Evolutionary conservation across 1,140 invertebrate genomes (phyloP), one percentile per base, ranked within the genome.

Genomic region (Drosophila simulans): DNA sequence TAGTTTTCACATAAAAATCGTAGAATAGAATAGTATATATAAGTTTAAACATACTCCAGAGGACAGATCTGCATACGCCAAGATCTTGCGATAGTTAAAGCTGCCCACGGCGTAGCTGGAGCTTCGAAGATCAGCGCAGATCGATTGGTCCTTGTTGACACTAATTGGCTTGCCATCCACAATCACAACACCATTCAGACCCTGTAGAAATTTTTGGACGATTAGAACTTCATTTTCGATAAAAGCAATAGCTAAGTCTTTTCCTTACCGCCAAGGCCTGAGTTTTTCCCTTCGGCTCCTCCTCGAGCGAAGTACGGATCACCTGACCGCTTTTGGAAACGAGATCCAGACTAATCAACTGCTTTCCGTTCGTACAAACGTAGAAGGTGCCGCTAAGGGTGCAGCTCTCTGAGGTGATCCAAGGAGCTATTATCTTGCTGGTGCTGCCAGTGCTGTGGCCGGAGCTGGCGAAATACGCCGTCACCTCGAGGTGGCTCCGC

Each of bases 401-500:
- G 92, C 96, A 97, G 63, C 95, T 95, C 81, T 94, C 94, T 60
- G 95, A 92, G 74, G 92, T 94, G 72, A 94, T 94, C 94, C 95
- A 96, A 22, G 94, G 83, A 8, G 95, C 94, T 31, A 94, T 93
- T 43, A 96, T 92, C 83, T 94, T 95, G 22, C 93, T 94, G 5
- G 94, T 94, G 52, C 92, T 93, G 79, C 93, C 94, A 7, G 94
- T 94, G 56, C 92, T 93, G 82, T 95, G 95, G n/a, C 95, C 95
- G 7, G 94, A 95, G 75, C 94, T 93, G 31, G 95, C 92, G 65
- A 95, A 94, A 74, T 96, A 96, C 42, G 93, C 94, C 4, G 94
- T 95, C 2, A 96, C 93, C 92, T 96, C 95, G n/a, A 96, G 90
- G 64, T 95, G 95, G 31, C 94, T 95, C 12, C 94, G 94, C 77